Conservation (phyloP, 2,888 invertebrate species). For the Tenthredo notha region DNA sequence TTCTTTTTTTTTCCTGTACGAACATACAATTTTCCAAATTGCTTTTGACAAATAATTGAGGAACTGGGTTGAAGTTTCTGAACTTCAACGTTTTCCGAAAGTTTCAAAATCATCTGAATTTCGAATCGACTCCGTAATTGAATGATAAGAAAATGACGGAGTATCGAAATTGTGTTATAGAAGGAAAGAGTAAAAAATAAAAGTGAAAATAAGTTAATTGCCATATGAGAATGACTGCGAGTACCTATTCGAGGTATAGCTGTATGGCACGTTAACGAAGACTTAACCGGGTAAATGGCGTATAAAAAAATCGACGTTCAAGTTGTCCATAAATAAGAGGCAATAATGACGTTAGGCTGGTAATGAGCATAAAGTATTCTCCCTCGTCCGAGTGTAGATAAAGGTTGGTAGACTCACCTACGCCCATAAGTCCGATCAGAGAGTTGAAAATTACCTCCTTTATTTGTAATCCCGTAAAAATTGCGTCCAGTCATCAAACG, state of each 20-base stretch:
- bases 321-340: slow-evolving; percentile 66
- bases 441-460: slow-evolving; percentile 61
- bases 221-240: neutral
- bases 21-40: too few species aligned
- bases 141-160: neutral
- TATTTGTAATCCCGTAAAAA: slow-evolving; percentile 63
- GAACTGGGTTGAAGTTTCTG: too few species aligned
- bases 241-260: neutral
- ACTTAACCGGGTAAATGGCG: slow-evolving; percentile 51
- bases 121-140: too few species aligned
- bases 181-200: too few species aligned
- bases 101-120: too few species aligned
- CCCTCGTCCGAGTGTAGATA: slow-evolving; percentile 43
- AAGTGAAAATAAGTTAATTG: neutral
- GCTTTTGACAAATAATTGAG: too few species aligned
- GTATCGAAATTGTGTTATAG: neutral
- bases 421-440: slow-evolving; percentile 48
- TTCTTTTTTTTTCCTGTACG: too few species aligned
- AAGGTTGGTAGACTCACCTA: slow-evolving; percentile 47
- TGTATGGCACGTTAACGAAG: slow-evolving; percentile 32
- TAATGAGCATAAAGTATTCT: slow-evolving; percentile 67
- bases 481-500: slow-evolving; percentile 50
- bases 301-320: slow-evolving; percentile 12
- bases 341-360: slow-evolving; percentile 69
- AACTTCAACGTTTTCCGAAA: too few species aligned